phyloP scores from a whole-genome alignment of 2,113 vertebrate species.

The Coregonus clupeaformis region DNA sequence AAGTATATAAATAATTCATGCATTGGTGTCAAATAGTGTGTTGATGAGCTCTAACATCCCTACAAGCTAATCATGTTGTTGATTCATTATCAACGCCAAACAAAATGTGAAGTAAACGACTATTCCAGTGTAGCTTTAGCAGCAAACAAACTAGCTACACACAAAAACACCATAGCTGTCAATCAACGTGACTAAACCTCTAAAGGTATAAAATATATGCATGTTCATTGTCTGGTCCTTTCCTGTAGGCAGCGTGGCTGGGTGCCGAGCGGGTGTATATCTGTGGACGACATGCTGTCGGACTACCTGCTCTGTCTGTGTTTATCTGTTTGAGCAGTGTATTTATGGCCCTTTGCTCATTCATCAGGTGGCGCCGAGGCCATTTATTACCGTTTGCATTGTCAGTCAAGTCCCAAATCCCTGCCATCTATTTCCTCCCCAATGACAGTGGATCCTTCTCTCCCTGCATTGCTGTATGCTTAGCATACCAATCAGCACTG shows the following conservation, averaged over 20 bases:
- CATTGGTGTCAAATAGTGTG: too few species aligned
- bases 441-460: not conserved
- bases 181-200: too few species aligned
- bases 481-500: constrained; percentile 46
- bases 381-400: constrained; percentile 63
- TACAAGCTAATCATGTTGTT: too few species aligned
- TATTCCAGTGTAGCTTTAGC: too few species aligned
- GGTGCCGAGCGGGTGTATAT: not conserved
- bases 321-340: constrained; percentile 50
- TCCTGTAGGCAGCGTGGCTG: not conserved
- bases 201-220: not conserved
- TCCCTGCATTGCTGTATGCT: constrained; percentile 30
- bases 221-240: not conserved
- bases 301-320: constrained; percentile 35
- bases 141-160: too few species aligned
- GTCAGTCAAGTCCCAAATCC: constrained; percentile 56
- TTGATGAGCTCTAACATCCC: too few species aligned
- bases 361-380: constrained; percentile 30
- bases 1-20: too few species aligned
- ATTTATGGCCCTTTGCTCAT: constrained; percentile 35
- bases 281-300: not conserved
- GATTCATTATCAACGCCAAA: too few species aligned
- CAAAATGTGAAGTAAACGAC: too few species aligned
- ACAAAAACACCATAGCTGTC: too few species aligned
- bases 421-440: constrained; percentile 43